Conservation (phyloP, 2,113 vertebrate species). For the Pleuronectes platessa region DNA sequence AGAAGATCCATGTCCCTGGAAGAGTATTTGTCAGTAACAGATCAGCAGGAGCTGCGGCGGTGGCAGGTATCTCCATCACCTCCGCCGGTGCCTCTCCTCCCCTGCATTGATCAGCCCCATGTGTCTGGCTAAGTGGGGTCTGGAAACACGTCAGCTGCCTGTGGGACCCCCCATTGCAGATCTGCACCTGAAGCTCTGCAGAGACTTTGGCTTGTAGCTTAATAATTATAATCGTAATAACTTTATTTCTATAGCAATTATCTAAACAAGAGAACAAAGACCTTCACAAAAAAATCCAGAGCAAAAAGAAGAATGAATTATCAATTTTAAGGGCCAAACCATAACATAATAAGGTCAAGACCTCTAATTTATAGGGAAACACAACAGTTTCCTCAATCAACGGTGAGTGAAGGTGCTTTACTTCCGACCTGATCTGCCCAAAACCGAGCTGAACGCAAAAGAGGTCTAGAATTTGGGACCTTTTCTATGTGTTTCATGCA, state of each 20-base stretch:
- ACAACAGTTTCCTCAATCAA: constrained; percentile 4
- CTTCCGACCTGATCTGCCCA: constrained; percentile 1
- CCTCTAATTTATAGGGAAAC: too few species aligned
- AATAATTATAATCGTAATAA: too few species aligned
- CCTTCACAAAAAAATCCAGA: constrained; percentile 22
- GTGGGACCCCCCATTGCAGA: constrained; percentile 33
- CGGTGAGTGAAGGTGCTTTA: too few species aligned
- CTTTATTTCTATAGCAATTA: too few species aligned
- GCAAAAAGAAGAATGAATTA: too few species aligned
- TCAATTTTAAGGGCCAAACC: too few species aligned
- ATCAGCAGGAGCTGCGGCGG: constrained; percentile 62
- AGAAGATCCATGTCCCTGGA: constrained; percentile 71
- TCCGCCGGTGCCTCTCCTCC: constrained; percentile 55
- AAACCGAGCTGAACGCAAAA: neutral
- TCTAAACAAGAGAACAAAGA: constrained; percentile 27
- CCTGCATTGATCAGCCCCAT: constrained; percentile 68
- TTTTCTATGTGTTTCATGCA: neutral
- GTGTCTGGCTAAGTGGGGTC: constrained; percentile 62
- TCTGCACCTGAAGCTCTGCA: constrained; percentile 50
- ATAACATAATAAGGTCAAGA: too few species aligned
- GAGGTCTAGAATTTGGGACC: constrained; percentile 9
- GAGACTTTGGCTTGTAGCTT: constrained; percentile 39
- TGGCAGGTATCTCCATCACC: constrained; percentile 81
- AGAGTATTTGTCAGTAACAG: constrained; percentile 79
- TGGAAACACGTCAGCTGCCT: constrained; percentile 63